phyloP scores from a whole-genome alignment of 1,140 invertebrate genomes.

The Panonychus citri region DNA sequence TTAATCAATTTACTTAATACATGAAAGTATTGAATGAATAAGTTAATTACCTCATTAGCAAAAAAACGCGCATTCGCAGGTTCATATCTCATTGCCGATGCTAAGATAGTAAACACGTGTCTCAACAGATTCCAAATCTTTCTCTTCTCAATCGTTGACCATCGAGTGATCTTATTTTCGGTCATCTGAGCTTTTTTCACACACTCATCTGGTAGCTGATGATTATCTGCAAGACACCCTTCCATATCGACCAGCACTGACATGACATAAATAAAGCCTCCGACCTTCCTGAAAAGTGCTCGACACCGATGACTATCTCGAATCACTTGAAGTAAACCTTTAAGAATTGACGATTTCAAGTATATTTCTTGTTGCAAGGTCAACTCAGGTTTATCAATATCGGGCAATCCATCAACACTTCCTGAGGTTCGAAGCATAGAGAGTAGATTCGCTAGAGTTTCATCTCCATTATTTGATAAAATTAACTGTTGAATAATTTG shows the following conservation, averaged over 20 bases:
- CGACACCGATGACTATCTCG: conserved; percentile 82
- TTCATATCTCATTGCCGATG: conserved; percentile 93
- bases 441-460: conserved; percentile 75
- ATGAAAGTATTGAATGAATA: background rate
- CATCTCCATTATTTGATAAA: conserved; percentile 69
- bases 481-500: conserved; percentile 48
- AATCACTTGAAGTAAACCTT: conserved; percentile 58
- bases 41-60: conserved; percentile 52
- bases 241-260: conserved; percentile 82
- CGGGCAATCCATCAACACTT: conserved; percentile 9
- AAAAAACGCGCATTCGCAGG: conserved; percentile 97
- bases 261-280: conserved; percentile 91
- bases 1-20: background rate
- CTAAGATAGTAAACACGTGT: conserved; percentile 80
- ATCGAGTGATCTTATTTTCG: background rate
- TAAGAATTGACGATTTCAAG: conserved; percentile 12
- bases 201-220: background rate
- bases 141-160: conserved; percentile 11
- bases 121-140: conserved; percentile 37
- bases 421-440: conserved; percentile 71
- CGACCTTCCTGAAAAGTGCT: conserved; percentile 87
- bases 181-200: background rate
- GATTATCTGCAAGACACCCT: conserved; percentile 34
- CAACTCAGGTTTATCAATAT: background rate
- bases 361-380: background rate